phyloP scores from a whole-genome alignment of 2,113 vertebrate genomes.

The Mustela lutreola region DNA sequence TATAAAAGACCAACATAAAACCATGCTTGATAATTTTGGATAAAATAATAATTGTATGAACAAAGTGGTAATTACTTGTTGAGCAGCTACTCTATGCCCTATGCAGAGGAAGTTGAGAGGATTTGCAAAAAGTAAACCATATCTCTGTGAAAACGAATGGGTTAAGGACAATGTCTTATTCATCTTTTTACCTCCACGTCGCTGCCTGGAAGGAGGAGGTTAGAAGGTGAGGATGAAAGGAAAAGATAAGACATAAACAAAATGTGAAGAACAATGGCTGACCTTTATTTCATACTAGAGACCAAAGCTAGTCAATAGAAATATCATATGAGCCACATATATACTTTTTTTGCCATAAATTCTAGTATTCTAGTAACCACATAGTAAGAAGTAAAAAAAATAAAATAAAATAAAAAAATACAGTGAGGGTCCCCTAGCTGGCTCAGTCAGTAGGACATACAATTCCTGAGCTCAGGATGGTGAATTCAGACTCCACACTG shows the following conservation, averaged over 20 bases:
- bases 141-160: neutral
- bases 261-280: neutral
- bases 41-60: neutral
- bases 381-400: neutral
- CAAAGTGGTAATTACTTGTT: neutral
- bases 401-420: neutral
- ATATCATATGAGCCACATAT: neutral
- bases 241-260: neutral
- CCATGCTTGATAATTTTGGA: neutral
- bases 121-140: neutral
- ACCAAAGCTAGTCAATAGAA: neutral
- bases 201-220: neutral
- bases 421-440: neutral
- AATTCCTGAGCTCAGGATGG: neutral
- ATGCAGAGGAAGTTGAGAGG: neutral
- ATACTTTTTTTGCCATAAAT: neutral
- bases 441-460: neutral
- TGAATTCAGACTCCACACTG: neutral
- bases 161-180: neutral
- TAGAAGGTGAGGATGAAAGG: neutral
- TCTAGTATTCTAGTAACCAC: neutral
- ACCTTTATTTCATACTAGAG: neutral
- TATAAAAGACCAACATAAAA: slow-evolving; percentile 26
- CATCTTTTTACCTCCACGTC: neutral
- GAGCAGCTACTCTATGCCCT: neutral